Base-by-base conservation (phyloP, 2,888 invertebrate genomes). In the Zele albiditarsus region DNA sequence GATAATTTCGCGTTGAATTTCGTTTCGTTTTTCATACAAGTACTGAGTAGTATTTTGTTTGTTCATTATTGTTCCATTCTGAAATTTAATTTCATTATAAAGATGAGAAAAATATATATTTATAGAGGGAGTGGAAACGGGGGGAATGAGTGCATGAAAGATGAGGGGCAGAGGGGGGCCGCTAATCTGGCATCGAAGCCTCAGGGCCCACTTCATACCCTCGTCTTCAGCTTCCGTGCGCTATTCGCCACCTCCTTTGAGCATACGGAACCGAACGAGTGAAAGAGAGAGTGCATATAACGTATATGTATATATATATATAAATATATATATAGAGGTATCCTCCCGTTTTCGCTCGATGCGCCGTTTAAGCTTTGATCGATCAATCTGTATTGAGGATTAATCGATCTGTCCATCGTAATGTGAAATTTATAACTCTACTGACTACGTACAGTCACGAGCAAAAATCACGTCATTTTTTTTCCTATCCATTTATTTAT, bases 171-270 rank as follows among this genome's bases (percentile, higher is more conserved):
- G 72, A 65, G 68, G 71, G 70, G 74, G 75, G 70, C 69, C 76
- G 73, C 84, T 86, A 87, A 87, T 87, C 87, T 86, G 78, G 80
- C 81, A 86, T 87, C 86, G 79, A 81, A 81, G 83, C 87, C 85
- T 79, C 78, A 75, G 83, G 85, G 81, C 80, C 78, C 74, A 71
- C 78, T 75, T 78, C 77, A 80, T 79, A 77, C 76, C 77, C 78
- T 80, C 68, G 75, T 74, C 74, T 58, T 70, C 63, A 69, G 76
- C 77, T 80, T 74, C 76, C 73, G 78, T 75, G 72, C 75, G 69
- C 74, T 74, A 74, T 74, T 74, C 68, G 73, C 71, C 57, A 69
- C 77, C 70, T 58, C 62, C 46, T 68, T 65, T 31, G 42, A 42
- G 28, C 20, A 53, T 53, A 53, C n/a, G 53, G 27, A 28, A 53